A percentile compares a stretch with the other conserved stretches of the same genome.
These are phyloP conservation scores for Brenthis hecate DNA, from an alignment of 2,888 invertebrate species.

Conservation along the genomic window DNA sequence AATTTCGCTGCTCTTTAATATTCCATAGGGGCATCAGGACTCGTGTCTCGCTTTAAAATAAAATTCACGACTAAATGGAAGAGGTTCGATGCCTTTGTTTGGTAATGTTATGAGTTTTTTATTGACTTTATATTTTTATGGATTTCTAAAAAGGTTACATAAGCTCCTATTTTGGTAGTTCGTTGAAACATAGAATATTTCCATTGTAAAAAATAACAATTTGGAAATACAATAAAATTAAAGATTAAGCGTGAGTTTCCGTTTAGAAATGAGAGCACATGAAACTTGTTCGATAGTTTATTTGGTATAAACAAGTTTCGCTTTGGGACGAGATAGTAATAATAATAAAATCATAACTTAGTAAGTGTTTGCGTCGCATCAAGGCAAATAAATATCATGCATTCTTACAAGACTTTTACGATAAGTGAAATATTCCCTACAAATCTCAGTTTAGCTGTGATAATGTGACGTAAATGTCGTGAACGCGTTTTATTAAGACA, in stretches of 20 bases:
- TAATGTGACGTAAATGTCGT: conserved; percentile 39
- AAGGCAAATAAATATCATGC: conserved; percentile 23
- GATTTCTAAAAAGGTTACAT: conserved; percentile 26
- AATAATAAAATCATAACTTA: conserved; percentile 9
- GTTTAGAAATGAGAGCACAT: too few species aligned
- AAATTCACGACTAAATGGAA: conserved; percentile 48
- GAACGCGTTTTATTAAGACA: conserved; percentile 41
- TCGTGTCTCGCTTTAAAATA: conserved; percentile 47
- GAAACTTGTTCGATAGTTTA: too few species aligned
- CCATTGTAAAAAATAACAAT: too few species aligned
- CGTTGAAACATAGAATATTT: conserved; percentile 8
- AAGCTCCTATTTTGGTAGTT: conserved; percentile 14
- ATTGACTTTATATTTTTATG: conserved; percentile 33
- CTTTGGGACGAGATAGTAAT: background rate
- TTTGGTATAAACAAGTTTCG: background rate
- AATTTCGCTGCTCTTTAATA: conserved; percentile 48
- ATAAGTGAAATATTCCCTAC: conserved; percentile 34
- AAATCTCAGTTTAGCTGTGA: conserved; percentile 31
- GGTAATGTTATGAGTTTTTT: conserved; percentile 45
- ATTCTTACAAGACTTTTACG: conserved; percentile 31
- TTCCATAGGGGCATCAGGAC: conserved; percentile 40
- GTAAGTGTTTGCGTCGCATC: conserved; percentile 24
- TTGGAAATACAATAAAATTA: too few species aligned
- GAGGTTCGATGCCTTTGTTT: conserved; percentile 47
- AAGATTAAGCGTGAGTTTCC: too few species aligned